Evolutionary conservation across 53 echinoderm and acorn worm genomes (phyloP).

Genomic region (Astropecten irregularis): DNA sequence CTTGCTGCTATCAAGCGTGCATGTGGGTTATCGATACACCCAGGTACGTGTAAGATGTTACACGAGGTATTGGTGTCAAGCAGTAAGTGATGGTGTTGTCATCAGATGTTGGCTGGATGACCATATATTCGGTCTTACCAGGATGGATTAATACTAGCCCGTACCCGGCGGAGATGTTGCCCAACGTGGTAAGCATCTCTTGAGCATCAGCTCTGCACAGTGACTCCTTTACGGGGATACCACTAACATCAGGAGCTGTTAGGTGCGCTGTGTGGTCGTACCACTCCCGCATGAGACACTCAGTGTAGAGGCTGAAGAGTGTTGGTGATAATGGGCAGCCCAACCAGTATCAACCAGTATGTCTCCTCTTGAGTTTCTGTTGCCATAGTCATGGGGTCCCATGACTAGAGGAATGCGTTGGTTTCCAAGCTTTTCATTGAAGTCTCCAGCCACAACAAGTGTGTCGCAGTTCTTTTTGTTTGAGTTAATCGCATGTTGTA

Average conservation of each 20-base stretch:
- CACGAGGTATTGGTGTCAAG: not conserved
- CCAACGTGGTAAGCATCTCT: slow-evolving; percentile 9
- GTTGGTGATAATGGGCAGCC: slow-evolving; percentile 3
- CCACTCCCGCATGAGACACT: slow-evolving; percentile 43
- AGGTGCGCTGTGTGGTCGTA: slow-evolving; percentile 22
- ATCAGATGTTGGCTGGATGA: not conserved
- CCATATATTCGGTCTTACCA: slow-evolving; percentile 45
- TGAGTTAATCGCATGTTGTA: not conserved
- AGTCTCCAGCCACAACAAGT: slow-evolving; percentile 42
- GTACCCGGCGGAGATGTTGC: slow-evolving; percentile 29
- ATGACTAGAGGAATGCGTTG: too few species aligned
- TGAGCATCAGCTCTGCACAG: slow-evolving; percentile 28
- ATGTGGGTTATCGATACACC: not conserved
- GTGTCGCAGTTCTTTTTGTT: slow-evolving; percentile 10
- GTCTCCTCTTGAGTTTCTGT: not conserved
- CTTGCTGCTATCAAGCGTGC: slow-evolving; percentile 13
- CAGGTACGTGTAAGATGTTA: slow-evolving; percentile 21
- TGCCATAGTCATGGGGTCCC: slow-evolving; percentile 15
- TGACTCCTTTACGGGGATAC: slow-evolving; percentile 2
- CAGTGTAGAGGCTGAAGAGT: slow-evolving; percentile 26
- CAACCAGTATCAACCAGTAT: slow-evolving; percentile 6
- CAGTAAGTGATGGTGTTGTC: slow-evolving; percentile 6
- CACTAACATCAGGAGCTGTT: slow-evolving; percentile 35
- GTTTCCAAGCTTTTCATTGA: slow-evolving; percentile 47
- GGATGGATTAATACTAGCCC: slow-evolving; percentile 30